Evolutionary conservation across 2,113 vertebrate genomes (phyloP).

Genomic region (Psettodes erumei): DNA sequence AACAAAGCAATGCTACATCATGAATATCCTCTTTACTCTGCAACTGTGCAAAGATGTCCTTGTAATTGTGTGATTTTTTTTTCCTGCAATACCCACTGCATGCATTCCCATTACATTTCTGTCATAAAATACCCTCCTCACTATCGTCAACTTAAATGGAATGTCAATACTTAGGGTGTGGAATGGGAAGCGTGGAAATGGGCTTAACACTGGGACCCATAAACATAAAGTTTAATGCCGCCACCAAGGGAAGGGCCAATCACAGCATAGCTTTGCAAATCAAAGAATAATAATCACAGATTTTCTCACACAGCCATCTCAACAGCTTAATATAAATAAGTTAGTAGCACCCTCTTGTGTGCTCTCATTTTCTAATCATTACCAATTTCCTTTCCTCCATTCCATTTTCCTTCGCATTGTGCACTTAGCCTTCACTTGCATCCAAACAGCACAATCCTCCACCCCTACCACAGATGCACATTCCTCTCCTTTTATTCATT

Average conservation of each 20-base stretch:
- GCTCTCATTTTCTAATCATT: conserved; percentile 57
- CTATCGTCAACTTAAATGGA: conserved; percentile 78
- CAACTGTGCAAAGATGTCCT: conserved; percentile 67
- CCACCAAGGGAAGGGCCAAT: conserved; percentile 69
- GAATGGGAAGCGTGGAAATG: conserved; percentile 78
- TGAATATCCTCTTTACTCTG: conserved; percentile 63
- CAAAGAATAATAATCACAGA: conserved; percentile 74
- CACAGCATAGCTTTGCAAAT: conserved; percentile 65
- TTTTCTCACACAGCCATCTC: conserved; percentile 64
- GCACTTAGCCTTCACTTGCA: conserved; percentile 15
- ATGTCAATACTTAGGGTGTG: conserved; percentile 76
- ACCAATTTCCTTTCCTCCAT: conserved; percentile 36
- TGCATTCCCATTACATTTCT: conserved; percentile 71
- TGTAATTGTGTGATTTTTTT: conserved; percentile 77
- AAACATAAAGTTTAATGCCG: conserved; percentile 78
- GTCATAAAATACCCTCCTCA: conserved; percentile 70
- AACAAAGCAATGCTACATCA: conserved; percentile 72
- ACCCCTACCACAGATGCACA: background rate
- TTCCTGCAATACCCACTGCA: conserved; percentile 56
- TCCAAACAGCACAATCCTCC: conserved; percentile 1
- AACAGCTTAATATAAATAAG: conserved; percentile 74
- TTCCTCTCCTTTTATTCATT: background rate
- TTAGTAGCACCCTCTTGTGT: conserved; percentile 49
- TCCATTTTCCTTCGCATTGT: conserved; percentile 26
- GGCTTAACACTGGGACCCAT: conserved; percentile 74